Percentiles rank a stretch among this genome's conserved stretches.
Evolutionary conservation across 2,113 vertebrate species (phyloP).

Genomic region (Cyanoramphus novaezelandiae): DNA sequence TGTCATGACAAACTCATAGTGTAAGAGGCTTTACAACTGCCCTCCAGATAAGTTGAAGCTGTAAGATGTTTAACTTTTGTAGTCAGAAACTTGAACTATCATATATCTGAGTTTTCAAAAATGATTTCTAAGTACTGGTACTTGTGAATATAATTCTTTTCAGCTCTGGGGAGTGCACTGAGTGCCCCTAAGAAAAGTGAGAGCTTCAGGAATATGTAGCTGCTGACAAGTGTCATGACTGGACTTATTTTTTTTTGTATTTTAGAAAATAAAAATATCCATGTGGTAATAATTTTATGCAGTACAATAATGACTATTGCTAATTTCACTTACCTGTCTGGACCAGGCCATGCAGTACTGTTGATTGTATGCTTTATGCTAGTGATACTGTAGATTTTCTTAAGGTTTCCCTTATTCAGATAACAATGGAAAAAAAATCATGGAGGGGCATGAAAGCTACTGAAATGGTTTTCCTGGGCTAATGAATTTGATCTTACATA

Average conservation of each 20-base stretch:
- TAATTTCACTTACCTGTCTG: neutral
- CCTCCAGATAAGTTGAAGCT: neutral
- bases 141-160: neutral
- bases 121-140: neutral
- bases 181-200: neutral
- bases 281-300: neutral
- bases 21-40: neutral
- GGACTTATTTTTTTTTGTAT: neutral
- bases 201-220: neutral
- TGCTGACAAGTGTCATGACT: neutral
- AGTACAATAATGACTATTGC: neutral
- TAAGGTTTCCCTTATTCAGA: neutral
- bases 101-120: neutral
- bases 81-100: neutral
- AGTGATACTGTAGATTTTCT: neutral
- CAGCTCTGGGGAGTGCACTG: neutral
- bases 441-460: neutral
- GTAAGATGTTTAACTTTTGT: neutral
- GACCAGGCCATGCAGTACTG: neutral
- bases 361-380: neutral
- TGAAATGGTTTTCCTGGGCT: neutral
- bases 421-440: neutral
- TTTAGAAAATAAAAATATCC: neutral
- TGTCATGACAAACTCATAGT: neutral
- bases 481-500: neutral